Percentiles rank a stretch among this genome's conserved stretches.
phyloP scores from a whole-genome alignment of 2,113 vertebrate species.

The Tor tambroides region DNA sequence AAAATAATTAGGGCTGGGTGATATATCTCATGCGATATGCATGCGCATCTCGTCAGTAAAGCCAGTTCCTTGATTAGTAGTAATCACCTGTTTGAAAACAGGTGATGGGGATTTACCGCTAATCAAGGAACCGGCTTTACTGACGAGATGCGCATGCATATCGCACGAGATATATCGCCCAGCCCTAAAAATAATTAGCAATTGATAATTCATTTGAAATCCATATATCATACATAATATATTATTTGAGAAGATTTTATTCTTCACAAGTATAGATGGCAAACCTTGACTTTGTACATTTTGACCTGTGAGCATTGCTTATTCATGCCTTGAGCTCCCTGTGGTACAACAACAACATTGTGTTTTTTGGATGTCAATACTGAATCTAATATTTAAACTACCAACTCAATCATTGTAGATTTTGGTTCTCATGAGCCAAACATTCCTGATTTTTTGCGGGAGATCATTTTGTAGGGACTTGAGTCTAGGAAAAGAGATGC shows the following conservation, averaged over 20 bases:
- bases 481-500: not conserved
- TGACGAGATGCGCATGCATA: too few species aligned
- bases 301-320: not conserved
- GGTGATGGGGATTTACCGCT: too few species aligned
- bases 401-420: not conserved
- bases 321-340: not conserved
- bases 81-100: too few species aligned
- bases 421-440: conserved; percentile 31
- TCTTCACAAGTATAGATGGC: not conserved
- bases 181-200: not conserved
- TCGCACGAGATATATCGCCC: too few species aligned
- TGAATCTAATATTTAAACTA: conserved; percentile 1
- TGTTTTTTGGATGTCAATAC: not conserved
- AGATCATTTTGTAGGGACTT: not conserved
- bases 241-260: not conserved
- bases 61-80: too few species aligned
- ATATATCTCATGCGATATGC: too few species aligned
- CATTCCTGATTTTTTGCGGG: conserved; percentile 49
- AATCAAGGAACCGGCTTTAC: too few species aligned
- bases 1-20: too few species aligned
- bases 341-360: conserved; percentile 10
- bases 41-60: too few species aligned
- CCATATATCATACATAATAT: not conserved
- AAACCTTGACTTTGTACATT: not conserved
- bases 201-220: not conserved